These are phyloP conservation scores for Platycnemis pennipes DNA, from an alignment of 2,888 invertebrate genomes.

Conservation along the genomic window DNA sequence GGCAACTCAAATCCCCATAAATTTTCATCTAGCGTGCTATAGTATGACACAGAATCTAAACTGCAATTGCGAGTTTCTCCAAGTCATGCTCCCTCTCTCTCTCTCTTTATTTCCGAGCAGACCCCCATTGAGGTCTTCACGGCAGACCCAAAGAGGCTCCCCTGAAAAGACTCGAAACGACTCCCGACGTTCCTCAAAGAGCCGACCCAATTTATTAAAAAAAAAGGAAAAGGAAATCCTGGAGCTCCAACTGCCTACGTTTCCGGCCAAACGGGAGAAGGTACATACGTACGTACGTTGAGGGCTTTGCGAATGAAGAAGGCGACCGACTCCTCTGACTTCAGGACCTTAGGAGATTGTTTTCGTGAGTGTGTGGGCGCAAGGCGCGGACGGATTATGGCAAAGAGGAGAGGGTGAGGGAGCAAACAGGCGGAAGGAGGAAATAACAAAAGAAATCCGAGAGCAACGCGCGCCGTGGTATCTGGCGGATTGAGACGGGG, in stretches of 20 bases:
- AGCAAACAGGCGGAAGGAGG: neutral
- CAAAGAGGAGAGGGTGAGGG: neutral
- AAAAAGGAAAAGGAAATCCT: neutral
- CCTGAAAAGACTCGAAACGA: too few species aligned
- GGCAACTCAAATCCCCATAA: too few species aligned
- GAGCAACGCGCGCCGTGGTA: neutral
- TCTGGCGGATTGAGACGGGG: neutral
- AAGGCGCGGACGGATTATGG: slow-evolving; percentile 16
- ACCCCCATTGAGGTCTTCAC: too few species aligned
- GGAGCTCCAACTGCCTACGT: neutral
- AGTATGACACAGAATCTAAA: too few species aligned
- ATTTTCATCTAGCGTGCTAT: too few species aligned
- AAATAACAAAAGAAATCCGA: neutral
- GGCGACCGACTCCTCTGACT: neutral
- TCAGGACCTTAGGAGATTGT: neutral
- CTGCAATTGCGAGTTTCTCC: too few species aligned
- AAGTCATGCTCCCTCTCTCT: too few species aligned
- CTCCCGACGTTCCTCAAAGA: neutral
- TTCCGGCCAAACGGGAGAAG: neutral
- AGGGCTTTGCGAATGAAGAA: neutral
- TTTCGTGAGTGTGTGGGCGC: neutral
- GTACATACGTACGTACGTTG: neutral
- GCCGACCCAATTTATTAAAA: neutral
- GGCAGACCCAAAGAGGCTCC: too few species aligned
- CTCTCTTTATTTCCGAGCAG: too few species aligned